A percentile compares a stretch with the other conserved stretches of the same genome.
Evolutionary conservation across 2,888 invertebrate species (phyloP).

Genomic region (Xestia ashworthii): DNA sequence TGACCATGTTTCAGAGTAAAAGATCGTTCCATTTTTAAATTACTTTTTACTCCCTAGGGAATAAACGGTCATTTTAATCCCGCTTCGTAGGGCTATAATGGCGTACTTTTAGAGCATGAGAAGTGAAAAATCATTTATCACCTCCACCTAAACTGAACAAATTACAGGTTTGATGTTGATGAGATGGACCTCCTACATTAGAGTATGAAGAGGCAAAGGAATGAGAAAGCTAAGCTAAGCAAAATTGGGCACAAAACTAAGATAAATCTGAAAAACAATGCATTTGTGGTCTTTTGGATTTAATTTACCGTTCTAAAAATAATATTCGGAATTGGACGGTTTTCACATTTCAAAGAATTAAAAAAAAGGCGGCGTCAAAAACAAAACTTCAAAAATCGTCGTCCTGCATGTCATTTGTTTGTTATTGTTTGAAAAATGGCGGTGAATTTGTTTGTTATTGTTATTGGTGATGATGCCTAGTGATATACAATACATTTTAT

Average conservation of each 20-base stretch:
- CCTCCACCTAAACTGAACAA: neutral
- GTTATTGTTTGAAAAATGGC: conserved; percentile 74
- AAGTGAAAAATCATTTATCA: too few species aligned
- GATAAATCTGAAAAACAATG: neutral
- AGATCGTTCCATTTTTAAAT: too few species aligned
- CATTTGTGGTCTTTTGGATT: too few species aligned
- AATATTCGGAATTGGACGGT: conserved; percentile 34
- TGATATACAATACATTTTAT: conserved; percentile 46
- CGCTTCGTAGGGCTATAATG: too few species aligned
- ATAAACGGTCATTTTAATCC: too few species aligned
- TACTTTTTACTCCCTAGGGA: too few species aligned
- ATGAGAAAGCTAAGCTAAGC: neutral
- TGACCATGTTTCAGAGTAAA: too few species aligned
- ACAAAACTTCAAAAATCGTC: neutral
- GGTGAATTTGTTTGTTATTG: conserved; percentile 67
- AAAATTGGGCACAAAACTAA: neutral
- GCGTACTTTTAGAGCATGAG: too few species aligned
- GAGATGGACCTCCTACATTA: neutral
- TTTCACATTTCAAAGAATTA: neutral
- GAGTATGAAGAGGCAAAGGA: neutral
- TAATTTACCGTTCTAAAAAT: too few species aligned
- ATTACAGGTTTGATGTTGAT: neutral
- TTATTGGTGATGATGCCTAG: conserved; percentile 52
- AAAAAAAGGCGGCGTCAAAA: neutral
- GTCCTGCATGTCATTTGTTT: conserved; percentile 66